Base-by-base conservation (phyloP, 2,888 invertebrate species). In the Coronaproctus castanopsis region DNA sequence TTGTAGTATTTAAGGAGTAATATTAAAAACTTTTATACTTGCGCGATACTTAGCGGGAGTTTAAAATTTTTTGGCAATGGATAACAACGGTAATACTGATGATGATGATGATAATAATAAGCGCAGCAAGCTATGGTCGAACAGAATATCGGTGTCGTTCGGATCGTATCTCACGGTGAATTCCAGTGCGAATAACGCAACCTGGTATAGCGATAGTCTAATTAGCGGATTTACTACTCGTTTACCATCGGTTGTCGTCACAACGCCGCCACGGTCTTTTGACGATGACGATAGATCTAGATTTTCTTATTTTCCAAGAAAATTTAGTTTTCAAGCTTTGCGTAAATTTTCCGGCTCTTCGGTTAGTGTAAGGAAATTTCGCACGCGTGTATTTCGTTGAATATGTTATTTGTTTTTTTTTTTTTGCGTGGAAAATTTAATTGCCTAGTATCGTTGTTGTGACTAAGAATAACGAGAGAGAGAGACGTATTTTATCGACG, bases 201-300 rank as follows among this genome's bases (percentile, higher is more conserved):
- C 50, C 24, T 59, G 59, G 59, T 51, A 52, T 54, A 63, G 63
- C 50, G 62, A 63, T 50, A 61, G 59, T 8, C 55, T 59, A 20
- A 61, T 62, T 52, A 59, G 55, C 54, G 61, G 58, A 21, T 62
- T 58, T 21, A 58, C 60, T 52, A 56, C 58, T 52, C 63, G 61
- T 60, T 58, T 63, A 63, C 63, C 63, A 23, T 62, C 63, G 21
- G 59, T 63, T 54, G 60, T 61, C 36, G 58, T 63, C 23, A 62
- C 63, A 56, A 60, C 62, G 50, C 63, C 63, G 54, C n/a, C n/a
- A n/a, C n/a, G n/a, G n/a, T 56, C 62, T 54, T 60, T 58, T 24
- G 63, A 63, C 57, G 57, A 62, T 55, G 21, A n/a, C 19, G 52
- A 24, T 36, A 55, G 55, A 55, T 55, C 55, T 24, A 59, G 52